Percentiles rank a stretch among this genome's conserved stretches.
These are phyloP conservation scores for Peromyscus polionotus DNA, from an alignment of 2,113 vertebrate species.

Conservation along the genomic window DNA sequence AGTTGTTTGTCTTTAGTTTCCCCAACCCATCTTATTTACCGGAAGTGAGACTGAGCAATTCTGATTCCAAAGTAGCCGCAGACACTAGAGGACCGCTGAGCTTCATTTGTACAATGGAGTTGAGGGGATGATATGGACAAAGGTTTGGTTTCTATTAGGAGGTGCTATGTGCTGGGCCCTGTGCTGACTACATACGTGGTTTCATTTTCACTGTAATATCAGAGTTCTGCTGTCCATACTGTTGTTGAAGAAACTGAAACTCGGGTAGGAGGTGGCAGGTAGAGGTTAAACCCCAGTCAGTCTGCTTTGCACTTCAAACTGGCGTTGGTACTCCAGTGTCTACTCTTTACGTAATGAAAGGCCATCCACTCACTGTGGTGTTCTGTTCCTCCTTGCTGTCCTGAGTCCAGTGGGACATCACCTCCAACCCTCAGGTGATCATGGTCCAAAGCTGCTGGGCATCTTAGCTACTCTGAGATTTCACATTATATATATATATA, in stretches of 20 bases:
- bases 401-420: not conserved
- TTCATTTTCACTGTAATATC: not conserved
- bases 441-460: not conserved
- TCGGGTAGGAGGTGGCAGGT: not conserved
- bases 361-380: not conserved
- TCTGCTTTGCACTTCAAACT: not conserved
- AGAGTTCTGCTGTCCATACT: not conserved
- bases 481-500: not conserved
- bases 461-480: not conserved
- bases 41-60: not conserved
- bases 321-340: not conserved
- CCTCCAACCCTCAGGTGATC: no score
- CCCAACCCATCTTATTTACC: not conserved
- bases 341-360: not conserved
- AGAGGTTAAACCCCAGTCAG: not conserved
- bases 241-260: not conserved
- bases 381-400: not conserved
- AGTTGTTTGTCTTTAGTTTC: not conserved
- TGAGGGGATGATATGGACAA: rapidly evolving
- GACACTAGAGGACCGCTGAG: not conserved
- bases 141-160: not conserved
- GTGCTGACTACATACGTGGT: not conserved
- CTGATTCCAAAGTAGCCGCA: not conserved
- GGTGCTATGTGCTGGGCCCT: not conserved
- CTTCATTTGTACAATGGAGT: not conserved